phyloP scores from a whole-genome alignment of 2,113 vertebrate genomes.

The Malurus elegans region DNA sequence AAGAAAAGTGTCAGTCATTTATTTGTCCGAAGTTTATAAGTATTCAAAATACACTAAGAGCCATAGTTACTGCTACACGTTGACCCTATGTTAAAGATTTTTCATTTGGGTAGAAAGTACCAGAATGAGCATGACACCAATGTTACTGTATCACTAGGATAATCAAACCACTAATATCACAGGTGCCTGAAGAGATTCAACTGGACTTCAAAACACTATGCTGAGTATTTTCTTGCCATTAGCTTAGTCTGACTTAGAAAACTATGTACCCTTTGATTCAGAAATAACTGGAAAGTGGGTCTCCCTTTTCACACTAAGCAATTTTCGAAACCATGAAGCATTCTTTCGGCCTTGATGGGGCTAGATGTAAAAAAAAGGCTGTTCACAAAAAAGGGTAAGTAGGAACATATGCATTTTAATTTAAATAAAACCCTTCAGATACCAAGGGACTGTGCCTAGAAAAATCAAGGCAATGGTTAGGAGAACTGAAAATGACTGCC shows the following conservation, averaged over 20 bases:
- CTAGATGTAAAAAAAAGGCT: background rate
- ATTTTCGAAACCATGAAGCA: background rate
- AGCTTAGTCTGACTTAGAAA: background rate
- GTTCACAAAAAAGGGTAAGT: background rate
- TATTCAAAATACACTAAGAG: background rate
- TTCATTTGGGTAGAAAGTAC: background rate
- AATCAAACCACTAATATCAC: background rate
- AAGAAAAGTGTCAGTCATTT: background rate
- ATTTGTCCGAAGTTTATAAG: background rate
- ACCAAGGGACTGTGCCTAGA: background rate
- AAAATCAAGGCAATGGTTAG: background rate
- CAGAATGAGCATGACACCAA: background rate
- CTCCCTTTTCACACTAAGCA: background rate
- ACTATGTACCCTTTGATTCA: background rate
- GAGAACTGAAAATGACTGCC: background rate
- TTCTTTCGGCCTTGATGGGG: background rate
- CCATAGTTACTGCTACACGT: background rate
- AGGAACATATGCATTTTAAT: background rate
- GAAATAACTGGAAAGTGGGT: background rate
- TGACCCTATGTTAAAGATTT: background rate
- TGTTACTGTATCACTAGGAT: background rate
- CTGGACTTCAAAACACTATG: background rate
- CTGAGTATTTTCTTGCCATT: background rate
- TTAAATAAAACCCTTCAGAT: background rate
- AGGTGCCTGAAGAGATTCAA: background rate